Conservation (phyloP, 2,113 vertebrate genomes). For the Accipiter virgatus region DNA sequence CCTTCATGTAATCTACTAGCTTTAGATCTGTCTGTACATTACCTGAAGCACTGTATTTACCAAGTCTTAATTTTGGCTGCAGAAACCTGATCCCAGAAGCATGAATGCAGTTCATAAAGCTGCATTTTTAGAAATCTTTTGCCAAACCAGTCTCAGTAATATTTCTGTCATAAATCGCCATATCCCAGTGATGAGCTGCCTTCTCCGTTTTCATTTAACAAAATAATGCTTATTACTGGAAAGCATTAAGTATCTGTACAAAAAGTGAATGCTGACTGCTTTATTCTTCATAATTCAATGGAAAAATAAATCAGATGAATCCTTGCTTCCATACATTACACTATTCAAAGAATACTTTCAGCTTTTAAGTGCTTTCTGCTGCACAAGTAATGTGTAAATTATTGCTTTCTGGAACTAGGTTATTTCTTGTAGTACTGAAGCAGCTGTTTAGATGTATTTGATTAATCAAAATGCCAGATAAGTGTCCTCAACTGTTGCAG, state of each 20-base stretch:
- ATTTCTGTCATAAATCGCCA: neutral
- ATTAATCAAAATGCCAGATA: neutral
- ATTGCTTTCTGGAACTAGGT: neutral
- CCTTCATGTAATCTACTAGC: constrained; percentile 12
- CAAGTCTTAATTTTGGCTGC: neutral
- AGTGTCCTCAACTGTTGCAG: neutral
- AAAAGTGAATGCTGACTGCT: neutral
- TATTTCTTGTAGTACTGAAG: neutral
- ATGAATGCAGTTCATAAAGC: neutral
- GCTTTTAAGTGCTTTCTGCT: neutral
- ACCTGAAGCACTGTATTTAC: neutral
- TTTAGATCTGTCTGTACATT: neutral
- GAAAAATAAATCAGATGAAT: neutral
- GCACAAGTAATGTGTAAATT: neutral
- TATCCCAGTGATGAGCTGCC: neutral
- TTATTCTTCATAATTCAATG: neutral
- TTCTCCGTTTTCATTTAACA: neutral
- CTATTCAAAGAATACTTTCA: neutral
- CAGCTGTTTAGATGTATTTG: neutral
- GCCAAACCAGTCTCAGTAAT: neutral
- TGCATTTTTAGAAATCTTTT: neutral
- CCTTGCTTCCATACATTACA: neutral
- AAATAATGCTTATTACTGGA: neutral
- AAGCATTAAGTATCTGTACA: neutral
- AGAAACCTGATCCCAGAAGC: neutral